phyloP scores from a whole-genome alignment of 2,888 invertebrate genomes.

The Trachelus troglodyta region DNA sequence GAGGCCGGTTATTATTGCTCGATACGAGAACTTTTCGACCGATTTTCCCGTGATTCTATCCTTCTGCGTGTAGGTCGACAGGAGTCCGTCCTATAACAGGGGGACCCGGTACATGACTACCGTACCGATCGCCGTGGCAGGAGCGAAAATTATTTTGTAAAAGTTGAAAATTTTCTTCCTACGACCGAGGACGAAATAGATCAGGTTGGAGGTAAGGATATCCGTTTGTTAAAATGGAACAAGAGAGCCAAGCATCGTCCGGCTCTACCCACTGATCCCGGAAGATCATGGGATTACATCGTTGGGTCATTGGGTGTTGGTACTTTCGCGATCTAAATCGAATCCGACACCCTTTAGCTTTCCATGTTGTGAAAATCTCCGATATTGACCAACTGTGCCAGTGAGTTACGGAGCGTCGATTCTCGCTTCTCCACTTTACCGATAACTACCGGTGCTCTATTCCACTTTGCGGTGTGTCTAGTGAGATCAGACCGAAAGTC shows the following conservation, averaged over 20 bases:
- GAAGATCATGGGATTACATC: background rate
- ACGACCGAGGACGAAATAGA: background rate
- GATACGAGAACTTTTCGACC: background rate
- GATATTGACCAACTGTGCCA: background rate
- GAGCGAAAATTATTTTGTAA: background rate
- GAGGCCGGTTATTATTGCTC: slow-evolving; percentile 36
- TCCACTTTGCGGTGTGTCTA: background rate
- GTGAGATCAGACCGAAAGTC: background rate
- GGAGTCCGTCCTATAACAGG: background rate
- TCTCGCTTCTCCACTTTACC: background rate
- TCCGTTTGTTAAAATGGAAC: background rate
- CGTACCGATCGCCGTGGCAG: background rate
- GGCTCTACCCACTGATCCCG: background rate
- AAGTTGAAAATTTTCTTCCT: background rate
- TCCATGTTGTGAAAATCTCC: background rate
- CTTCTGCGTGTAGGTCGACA: background rate
- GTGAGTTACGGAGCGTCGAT: background rate
- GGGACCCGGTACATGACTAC: background rate
- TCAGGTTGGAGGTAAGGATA: background rate
- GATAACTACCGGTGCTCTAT: background rate
- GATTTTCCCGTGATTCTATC: background rate
- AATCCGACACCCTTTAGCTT: background rate
- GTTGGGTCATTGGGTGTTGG: background rate
- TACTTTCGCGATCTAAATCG: background rate
- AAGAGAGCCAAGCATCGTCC: background rate